A percentile compares a stretch with the other conserved stretches of the same genome.
These are phyloP conservation scores for Podotricha telesiphe DNA, from an alignment of 2,888 invertebrate genomes.

Conservation along the genomic window DNA sequence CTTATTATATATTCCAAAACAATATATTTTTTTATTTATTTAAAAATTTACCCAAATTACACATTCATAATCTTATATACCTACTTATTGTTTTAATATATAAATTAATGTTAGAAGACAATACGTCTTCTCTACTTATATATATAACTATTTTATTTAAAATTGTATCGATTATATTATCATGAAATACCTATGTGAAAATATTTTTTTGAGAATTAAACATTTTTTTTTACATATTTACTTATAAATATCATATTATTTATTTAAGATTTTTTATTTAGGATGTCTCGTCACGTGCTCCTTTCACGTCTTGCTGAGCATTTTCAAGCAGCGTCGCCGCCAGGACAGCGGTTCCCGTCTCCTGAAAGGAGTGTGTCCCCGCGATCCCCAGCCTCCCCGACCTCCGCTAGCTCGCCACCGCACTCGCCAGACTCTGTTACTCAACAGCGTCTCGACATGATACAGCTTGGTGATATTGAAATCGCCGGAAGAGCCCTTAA, in stretches of 20 bases:
- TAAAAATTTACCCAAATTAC: too few relatives aligned
- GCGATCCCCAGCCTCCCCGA: slow-evolving; percentile 61
- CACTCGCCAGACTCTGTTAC: slow-evolving; percentile 66
- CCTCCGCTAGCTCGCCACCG: slow-evolving; percentile 64
- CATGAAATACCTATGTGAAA: not conserved
- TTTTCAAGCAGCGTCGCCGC: slow-evolving; percentile 70
- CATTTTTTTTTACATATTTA: too few relatives aligned
- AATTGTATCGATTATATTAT: too few relatives aligned
- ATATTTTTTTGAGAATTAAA: too few relatives aligned
- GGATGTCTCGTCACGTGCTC: slow-evolving; percentile 78
- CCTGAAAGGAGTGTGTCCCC: slow-evolving; percentile 74
- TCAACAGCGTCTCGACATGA: slow-evolving; percentile 65
- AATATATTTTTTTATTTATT: too few relatives aligned
- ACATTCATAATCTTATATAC: too few relatives aligned
- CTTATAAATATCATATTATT: not conserved
- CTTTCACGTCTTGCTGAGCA: slow-evolving; percentile 77
- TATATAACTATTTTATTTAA: too few relatives aligned
- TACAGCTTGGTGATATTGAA: slow-evolving; percentile 75
- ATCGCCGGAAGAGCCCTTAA: slow-evolving; percentile 78
- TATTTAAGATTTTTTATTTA: slow-evolving; percentile 41
- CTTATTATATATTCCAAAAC: too few relatives aligned
- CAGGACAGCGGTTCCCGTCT: slow-evolving; percentile 69
- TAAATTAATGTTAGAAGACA: too few relatives aligned
- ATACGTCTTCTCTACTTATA: too few relatives aligned
- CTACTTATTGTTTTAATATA: too few relatives aligned